These are phyloP conservation scores for Cyclopterus lumpus DNA, from an alignment of 2,797 vertebrate genomes.

Conservation along the genomic window DNA sequence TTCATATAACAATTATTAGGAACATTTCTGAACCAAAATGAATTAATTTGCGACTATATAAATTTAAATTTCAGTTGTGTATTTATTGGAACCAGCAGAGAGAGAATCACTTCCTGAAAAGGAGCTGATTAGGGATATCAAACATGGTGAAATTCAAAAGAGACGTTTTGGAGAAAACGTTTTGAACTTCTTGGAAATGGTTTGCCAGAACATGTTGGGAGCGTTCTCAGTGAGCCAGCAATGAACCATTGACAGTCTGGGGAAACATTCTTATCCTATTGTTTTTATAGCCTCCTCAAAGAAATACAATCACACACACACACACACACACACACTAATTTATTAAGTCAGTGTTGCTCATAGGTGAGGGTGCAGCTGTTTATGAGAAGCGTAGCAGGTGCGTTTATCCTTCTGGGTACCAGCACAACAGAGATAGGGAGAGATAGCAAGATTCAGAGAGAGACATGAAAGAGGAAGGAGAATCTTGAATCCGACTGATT, in stretches of 20 bases:
- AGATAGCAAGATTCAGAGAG: background rate
- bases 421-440: background rate
- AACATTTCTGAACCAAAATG: background rate
- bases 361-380: slow-evolving; percentile 32
- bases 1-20: background rate
- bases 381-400: background rate
- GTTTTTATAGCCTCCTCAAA: background rate
- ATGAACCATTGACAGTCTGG: background rate
- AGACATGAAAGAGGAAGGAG: background rate
- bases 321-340: background rate
- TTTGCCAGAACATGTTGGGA: background rate
- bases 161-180: background rate
- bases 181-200: no score
- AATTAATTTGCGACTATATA: background rate
- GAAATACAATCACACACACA: background rate
- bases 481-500: background rate
- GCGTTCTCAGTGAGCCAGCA: background rate
- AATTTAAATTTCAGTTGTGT: background rate
- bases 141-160: background rate
- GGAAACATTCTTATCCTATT: background rate
- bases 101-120: background rate
- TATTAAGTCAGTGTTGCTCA: background rate
- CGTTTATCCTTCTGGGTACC: background rate
- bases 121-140: background rate
- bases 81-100: background rate